These are phyloP conservation scores for Onychomys arenicola DNA, from an alignment of 2,797 vertebrate species.

Conservation along the genomic window DNA sequence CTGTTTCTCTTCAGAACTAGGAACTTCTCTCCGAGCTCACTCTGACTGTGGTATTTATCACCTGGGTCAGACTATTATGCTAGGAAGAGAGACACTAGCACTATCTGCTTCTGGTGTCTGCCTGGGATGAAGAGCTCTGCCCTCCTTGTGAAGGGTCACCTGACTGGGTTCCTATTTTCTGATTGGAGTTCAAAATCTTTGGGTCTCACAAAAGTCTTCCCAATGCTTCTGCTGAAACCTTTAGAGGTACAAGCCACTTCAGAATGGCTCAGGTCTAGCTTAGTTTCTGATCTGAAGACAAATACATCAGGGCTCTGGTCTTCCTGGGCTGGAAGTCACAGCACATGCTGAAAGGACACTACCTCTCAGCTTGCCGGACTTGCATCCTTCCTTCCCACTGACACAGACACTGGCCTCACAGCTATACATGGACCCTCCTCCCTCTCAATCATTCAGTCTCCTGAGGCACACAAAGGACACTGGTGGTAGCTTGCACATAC, in stretches of 20 bases:
- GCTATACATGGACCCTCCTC: fast-evolving
- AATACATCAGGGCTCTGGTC: fast-evolving
- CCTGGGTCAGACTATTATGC: too few species aligned
- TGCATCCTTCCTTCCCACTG: neutral
- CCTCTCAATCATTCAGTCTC: neutral
- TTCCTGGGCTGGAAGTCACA: neutral
- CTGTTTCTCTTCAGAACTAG: neutral
- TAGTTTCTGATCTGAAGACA: neutral
- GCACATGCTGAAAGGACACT: neutral
- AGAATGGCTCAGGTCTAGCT: neutral
- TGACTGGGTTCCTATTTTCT: neutral
- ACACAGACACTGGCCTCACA: neutral
- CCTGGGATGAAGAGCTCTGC: neutral
- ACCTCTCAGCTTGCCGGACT: fast-evolving
- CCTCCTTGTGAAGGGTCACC: neutral
- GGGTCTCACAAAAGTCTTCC: neutral
- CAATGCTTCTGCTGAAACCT: neutral
- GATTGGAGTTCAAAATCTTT: neutral
- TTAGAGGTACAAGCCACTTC: neutral
- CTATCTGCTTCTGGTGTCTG: neutral
- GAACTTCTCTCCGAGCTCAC: neutral
- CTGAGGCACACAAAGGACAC: neutral
- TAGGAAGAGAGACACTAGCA: neutral
- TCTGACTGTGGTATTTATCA: neutral
- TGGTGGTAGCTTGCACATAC: fast-evolving